A percentile compares a stretch with the other conserved stretches of the same genome.
These are phyloP conservation scores for Ophioninae sp. DNA, from an alignment of 2,888 invertebrate species.

Conservation along the genomic window DNA sequence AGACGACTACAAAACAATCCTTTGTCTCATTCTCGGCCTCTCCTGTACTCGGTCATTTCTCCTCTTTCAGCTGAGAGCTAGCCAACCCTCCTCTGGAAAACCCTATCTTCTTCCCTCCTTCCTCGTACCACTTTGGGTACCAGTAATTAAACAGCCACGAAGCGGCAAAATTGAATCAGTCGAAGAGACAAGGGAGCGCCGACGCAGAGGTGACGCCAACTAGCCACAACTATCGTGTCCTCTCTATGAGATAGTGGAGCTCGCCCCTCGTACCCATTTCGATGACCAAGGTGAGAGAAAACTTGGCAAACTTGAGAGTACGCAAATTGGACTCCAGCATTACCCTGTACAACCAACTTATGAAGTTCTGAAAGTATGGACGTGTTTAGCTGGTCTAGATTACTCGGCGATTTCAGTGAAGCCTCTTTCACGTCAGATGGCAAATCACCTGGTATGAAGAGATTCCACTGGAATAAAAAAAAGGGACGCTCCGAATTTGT, in stretches of 20 bases:
- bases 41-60: slow-evolving; percentile 52
- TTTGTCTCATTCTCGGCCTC: slow-evolving; percentile 57
- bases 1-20: slow-evolving; percentile 52
- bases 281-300: slow-evolving; percentile 40
- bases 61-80: slow-evolving; percentile 46
- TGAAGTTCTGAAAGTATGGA: neutral
- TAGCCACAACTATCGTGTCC: slow-evolving; percentile 79
- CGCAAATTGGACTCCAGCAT: slow-evolving; percentile 13
- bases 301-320: slow-evolving; percentile 39
- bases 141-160: slow-evolving; percentile 81
- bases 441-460: no score
- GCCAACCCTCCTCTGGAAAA: slow-evolving; percentile 17
- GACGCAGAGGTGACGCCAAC: slow-evolving; percentile 81
- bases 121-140: slow-evolving; percentile 75
- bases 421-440: no score
- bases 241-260: slow-evolving; percentile 68
- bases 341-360: neutral
- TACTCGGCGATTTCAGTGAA: neutral
- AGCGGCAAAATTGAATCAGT: slow-evolving; percentile 81
- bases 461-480: no score
- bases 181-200: slow-evolving; percentile 80
- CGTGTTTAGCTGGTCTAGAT: neutral
- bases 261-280: slow-evolving; percentile 42
- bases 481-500: no score
- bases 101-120: slow-evolving; percentile 58